These are phyloP conservation scores for Vidua chalybeata DNA, from an alignment of 2,113 vertebrate species.

Conservation along the genomic window DNA sequence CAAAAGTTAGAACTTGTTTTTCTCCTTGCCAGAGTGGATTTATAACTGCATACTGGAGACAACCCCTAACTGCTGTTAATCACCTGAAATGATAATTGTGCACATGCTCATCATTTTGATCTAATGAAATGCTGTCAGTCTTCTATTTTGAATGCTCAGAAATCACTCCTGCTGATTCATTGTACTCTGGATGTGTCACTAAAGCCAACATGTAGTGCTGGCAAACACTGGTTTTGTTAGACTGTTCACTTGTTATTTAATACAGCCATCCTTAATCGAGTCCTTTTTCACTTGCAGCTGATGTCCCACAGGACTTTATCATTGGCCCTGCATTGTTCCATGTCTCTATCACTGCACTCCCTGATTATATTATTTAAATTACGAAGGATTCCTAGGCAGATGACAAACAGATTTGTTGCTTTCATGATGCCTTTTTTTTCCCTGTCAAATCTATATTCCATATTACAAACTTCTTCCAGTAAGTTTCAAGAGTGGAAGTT, in stretches of 20 bases:
- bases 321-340: not conserved
- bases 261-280: not conserved
- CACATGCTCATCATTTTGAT: not conserved
- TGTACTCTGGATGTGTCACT: not conserved
- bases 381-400: not conserved
- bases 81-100: not conserved
- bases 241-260: not conserved
- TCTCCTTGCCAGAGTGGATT: not conserved
- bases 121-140: not conserved
- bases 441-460: slow-evolving; percentile 22
- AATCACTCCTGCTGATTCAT: not conserved
- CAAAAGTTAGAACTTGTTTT: not conserved
- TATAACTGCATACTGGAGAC: not conserved
- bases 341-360: not conserved
- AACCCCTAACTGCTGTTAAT: not conserved
- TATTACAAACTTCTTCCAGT: not conserved
- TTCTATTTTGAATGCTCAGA: not conserved
- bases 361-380: not conserved
- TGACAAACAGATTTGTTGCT: slow-evolving; percentile 23
- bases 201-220: not conserved
- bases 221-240: not conserved
- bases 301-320: not conserved
- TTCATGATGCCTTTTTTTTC: not conserved
- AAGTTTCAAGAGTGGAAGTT: not conserved
- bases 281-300: not conserved